Percentiles rank a stretch among this genome's conserved stretches.
Conservation (phyloP, 1,140 invertebrate genomes). For the Prorops nasuta region DNA sequence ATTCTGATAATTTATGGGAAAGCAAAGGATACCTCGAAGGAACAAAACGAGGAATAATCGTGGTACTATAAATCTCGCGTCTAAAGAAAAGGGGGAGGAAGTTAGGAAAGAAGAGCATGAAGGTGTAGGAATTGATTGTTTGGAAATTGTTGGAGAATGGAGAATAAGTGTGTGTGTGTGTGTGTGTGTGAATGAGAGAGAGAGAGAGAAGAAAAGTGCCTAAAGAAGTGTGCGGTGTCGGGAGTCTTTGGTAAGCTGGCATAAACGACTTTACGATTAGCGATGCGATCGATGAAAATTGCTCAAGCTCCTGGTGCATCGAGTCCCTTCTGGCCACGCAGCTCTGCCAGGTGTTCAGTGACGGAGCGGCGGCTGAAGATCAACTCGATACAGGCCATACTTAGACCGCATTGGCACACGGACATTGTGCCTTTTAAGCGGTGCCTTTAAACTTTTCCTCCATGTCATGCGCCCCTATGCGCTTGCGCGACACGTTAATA, state of each 20-base stretch:
- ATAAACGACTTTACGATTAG: constrained; percentile 28
- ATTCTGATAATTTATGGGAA: too few species aligned
- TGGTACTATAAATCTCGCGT: too few species aligned
- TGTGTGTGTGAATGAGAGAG: too few species aligned
- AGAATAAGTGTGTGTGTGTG: too few species aligned
- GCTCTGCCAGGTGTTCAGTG: constrained; percentile 21
- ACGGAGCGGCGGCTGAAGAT: constrained; percentile 15
- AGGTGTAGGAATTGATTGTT: too few species aligned
- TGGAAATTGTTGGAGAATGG: too few species aligned
- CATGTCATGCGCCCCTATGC: too few species aligned
- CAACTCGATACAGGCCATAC: constrained; percentile 6
- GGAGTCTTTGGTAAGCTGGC: constrained; percentile 11
- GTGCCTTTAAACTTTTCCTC: constrained; percentile 17
- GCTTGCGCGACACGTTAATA: too few species aligned
- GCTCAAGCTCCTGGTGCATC: constrained; percentile 27
- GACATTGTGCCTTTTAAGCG: constrained; percentile 23
- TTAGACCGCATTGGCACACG: constrained; percentile 9
- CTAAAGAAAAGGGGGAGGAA: constrained; percentile 4
- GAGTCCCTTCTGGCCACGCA: constrained; percentile 11
- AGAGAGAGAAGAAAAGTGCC: constrained; percentile 3
- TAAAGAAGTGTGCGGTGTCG: too few species aligned
- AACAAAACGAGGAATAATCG: too few species aligned
- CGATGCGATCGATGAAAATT: constrained; percentile 30
- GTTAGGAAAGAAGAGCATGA: neutral
- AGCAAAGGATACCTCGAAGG: too few species aligned